These are phyloP conservation scores for Biston betularia DNA, from an alignment of 2,888 invertebrate species.

Conservation along the genomic window DNA sequence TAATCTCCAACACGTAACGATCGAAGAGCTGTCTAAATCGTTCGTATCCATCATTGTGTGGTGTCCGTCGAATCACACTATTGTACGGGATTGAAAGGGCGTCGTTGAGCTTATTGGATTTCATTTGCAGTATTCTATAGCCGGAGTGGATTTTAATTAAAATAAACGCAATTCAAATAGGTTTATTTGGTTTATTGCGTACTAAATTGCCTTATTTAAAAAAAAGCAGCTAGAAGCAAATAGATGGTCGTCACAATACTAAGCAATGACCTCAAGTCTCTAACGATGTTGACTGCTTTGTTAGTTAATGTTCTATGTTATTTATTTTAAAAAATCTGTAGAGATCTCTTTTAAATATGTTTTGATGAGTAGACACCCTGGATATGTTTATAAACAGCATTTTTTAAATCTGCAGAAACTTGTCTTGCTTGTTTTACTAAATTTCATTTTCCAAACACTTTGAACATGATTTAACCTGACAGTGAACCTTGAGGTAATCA, in stretches of 20 bases:
- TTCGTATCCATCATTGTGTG: conserved; percentile 27
- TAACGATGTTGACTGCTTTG: background rate
- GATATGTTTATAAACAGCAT: too few species aligned
- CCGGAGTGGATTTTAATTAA: conserved; percentile 19
- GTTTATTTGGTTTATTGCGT: background rate
- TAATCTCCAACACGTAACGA: conserved; percentile 14
- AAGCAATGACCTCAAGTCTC: too few species aligned
- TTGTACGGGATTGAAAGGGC: conserved; percentile 21
- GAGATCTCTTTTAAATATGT: too few species aligned
- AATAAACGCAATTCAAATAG: conserved; percentile 10
- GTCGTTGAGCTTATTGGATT: conserved; percentile 29
- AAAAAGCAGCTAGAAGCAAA: too few species aligned
- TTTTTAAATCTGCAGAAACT: background rate
- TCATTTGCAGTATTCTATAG: conserved; percentile 17
- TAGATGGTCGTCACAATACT: too few species aligned
- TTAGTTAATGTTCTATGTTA: too few species aligned
- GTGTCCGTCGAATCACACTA: conserved; percentile 19
- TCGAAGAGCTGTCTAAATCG: conserved; percentile 18
- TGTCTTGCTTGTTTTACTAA: background rate
- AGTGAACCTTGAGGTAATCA: conserved; percentile 14
- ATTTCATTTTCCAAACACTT: background rate
- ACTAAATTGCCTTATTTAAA: background rate
- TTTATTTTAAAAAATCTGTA: too few species aligned
- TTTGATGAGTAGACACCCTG: background rate
- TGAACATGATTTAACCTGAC: background rate